Conservation (phyloP, 2,113 vertebrate genomes). For the Kryptolebias marmoratus region DNA sequence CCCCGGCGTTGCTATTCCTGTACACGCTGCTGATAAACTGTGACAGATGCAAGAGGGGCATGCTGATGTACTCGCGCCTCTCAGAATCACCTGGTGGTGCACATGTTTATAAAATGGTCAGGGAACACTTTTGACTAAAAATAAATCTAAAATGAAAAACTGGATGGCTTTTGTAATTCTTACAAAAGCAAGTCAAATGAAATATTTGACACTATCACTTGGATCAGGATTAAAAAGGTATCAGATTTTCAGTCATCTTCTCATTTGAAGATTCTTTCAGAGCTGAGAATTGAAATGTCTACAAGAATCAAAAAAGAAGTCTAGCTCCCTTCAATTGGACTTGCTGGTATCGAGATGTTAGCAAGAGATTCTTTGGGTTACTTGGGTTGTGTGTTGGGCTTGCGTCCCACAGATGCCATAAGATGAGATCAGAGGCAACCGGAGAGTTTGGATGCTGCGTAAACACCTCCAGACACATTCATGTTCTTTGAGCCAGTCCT, state of each 20-base stretch:
- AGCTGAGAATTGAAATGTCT: too few species aligned
- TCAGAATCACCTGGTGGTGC: constrained; percentile 50
- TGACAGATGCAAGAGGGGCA: constrained; percentile 92
- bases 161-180: not conserved
- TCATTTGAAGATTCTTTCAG: too few species aligned
- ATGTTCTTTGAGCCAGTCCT: not conserved
- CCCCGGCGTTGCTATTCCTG: constrained; percentile 89
- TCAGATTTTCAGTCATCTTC: too few species aligned
- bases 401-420: too few species aligned
- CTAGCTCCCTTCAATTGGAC: too few species aligned
- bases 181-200: not conserved
- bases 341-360: too few species aligned
- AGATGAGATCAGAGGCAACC: too few species aligned
- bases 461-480: not conserved
- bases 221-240: too few species aligned
- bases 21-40: constrained; percentile 87
- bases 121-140: not conserved
- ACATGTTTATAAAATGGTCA: constrained; percentile 37
- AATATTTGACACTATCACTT: not conserved
- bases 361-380: too few species aligned
- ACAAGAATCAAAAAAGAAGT: too few species aligned
- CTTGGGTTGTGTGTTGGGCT: too few species aligned
- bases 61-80: constrained; percentile 77
- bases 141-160: not conserved
- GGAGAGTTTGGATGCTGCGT: not conserved